Evolutionary conservation across 2,888 invertebrate genomes (phyloP), one percentile per base, ranked within the genome.

Genomic region (Mycalesis mineus): DNA sequence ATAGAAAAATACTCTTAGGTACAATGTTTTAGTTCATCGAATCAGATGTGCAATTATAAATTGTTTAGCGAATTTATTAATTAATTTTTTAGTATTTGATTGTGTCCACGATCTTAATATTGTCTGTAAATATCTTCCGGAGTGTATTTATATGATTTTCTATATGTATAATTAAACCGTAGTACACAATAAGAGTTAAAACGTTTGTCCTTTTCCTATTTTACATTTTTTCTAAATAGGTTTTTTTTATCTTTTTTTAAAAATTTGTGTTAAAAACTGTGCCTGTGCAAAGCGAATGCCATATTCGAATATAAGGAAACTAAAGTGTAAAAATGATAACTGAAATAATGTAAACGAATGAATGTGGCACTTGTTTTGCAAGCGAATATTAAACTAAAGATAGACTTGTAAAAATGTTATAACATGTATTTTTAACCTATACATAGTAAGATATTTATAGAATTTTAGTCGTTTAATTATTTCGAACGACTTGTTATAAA

Each of bases 401-500:
- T 88, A 88, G 88, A 83, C 86, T 87, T 89, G 88, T 88, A 88
- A 86, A 88, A 88, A 89, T 88, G 88, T 89, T 89, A 88, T 80
- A 81, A 88, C 87, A 80, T 87, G 88, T 89, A 89, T 89, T 89
- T 89, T 89, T 88, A 89, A 89, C 84, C 87, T 88, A 87, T 88
- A 87, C 81, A 88, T 89, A 88, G 84, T 88, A 88, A 88, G 88
- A 88, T 89, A 88, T 89, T 88, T 89, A 89, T 89, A 88, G 87
- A 88, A 86, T 77, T 88, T 87, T 87, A 84, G 88, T 89, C 88
- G 89, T 89, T 89, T 88, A 88, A 86, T 87, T 88, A 88, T 89
- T 89, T 89, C 85, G 86, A 89, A 89, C 88, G 89, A 88, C 88
- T 89, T 88, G 88, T 89, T 89, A 89, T 88, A 88, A 89, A 85